These are phyloP conservation scores for Sminthurides aquaticus DNA, from an alignment of 2,888 invertebrate species.

Conservation along the genomic window DNA sequence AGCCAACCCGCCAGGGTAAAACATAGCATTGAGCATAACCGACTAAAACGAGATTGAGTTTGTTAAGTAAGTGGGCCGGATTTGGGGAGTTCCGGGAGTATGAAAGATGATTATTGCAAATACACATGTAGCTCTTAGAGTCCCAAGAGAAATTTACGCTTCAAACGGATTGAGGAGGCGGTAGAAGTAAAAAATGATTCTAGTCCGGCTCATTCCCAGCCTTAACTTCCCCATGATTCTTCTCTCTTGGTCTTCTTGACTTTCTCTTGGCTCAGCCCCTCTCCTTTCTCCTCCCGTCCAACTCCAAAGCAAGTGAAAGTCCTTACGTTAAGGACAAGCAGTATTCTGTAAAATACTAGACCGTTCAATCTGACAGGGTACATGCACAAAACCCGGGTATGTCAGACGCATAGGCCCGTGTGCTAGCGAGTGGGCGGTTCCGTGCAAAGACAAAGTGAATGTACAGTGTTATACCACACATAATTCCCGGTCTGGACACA, in stretches of 20 bases:
- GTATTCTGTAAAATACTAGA: not conserved
- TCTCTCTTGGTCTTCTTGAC: too few species aligned
- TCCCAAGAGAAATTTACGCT: slow-evolving; percentile 20
- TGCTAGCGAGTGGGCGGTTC: not conserved
- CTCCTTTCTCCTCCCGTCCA: too few species aligned
- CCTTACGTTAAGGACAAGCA: too few species aligned
- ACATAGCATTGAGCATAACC: too few species aligned
- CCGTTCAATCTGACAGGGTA: not conserved
- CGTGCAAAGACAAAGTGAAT: not conserved
- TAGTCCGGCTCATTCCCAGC: not conserved
- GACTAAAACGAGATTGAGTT: not conserved
- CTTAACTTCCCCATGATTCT: not conserved
- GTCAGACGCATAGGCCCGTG: not conserved
- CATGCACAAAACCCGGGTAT: too few species aligned
- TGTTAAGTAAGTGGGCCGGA: not conserved
- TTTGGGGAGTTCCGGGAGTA: not conserved
- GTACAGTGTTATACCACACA: slow-evolving; percentile 5
- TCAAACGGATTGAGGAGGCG: slow-evolving; percentile 14
- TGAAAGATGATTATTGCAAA: not conserved
- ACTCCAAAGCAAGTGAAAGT: too few species aligned
- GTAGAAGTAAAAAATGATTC: slow-evolving; percentile 10
- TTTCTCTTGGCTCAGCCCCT: too few species aligned
- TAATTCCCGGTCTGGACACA: slow-evolving; percentile 41
- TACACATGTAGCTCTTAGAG: not conserved
- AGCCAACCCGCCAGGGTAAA: too few species aligned